These are phyloP conservation scores for Mungos mungo DNA, from an alignment of 2,113 vertebrate genomes.

Conservation along the genomic window DNA sequence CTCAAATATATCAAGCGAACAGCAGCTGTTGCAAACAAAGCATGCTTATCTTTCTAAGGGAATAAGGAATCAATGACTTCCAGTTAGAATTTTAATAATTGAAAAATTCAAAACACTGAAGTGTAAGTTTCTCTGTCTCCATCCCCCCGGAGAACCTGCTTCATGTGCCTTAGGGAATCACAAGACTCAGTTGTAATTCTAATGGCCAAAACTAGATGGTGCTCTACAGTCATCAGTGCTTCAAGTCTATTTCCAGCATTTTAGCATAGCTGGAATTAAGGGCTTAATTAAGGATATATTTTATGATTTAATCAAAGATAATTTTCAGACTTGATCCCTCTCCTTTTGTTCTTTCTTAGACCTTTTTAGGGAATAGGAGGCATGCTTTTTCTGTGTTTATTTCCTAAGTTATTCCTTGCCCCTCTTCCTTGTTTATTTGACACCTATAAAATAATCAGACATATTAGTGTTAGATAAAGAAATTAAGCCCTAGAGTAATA, in stretches of 20 bases:
- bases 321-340: background rate
- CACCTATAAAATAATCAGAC: background rate
- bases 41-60: background rate
- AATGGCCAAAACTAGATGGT: constrained; percentile 61
- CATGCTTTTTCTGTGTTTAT: background rate
- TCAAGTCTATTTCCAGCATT: background rate
- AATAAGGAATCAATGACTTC: background rate
- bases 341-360: background rate
- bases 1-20: background rate
- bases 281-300: background rate
- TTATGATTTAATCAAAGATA: background rate
- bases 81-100: constrained; percentile 57
- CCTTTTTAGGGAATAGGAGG: background rate
- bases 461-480: background rate
- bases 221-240: constrained; percentile 27
- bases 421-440: background rate
- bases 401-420: background rate
- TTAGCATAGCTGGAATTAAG: background rate
- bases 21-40: background rate
- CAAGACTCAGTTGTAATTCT: constrained; percentile 54
- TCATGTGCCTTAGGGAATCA: background rate
- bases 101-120: constrained; percentile 15
- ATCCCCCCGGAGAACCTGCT: background rate
- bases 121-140: background rate
- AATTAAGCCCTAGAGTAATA: background rate